A percentile compares a stretch with the other conserved stretches of the same genome.
Evolutionary conservation across 1,140 invertebrate species (phyloP).

Genomic region (Steinernema feltiae): DNA sequence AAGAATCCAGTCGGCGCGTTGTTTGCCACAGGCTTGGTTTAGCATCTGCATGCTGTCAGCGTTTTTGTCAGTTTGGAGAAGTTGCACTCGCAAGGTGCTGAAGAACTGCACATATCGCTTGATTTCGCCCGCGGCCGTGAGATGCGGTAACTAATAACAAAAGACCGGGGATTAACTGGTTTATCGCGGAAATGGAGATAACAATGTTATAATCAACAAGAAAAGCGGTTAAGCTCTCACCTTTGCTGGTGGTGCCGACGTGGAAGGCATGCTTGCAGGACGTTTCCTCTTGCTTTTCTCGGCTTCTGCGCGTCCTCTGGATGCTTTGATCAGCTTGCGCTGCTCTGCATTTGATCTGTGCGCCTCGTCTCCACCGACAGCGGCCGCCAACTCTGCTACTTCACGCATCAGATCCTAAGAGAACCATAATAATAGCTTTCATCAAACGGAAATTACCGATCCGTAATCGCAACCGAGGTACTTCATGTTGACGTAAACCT

Average conservation of each 20-base stretch:
- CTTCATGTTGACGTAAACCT: conserved; percentile 8
- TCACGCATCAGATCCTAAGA: neutral
- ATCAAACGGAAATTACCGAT: neutral
- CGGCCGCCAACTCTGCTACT: neutral
- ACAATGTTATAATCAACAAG: neutral
- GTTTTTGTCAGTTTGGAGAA: neutral
- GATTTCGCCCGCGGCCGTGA: neutral
- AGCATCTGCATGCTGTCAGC: conserved; percentile 5
- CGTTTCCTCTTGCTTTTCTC: neutral
- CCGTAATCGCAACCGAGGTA: neutral
- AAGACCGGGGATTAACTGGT: too few species aligned
- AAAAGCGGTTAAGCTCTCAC: neutral
- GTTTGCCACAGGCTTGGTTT: conserved; percentile 1
- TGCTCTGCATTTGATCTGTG: neutral
- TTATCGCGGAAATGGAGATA: neutral
- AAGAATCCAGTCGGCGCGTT: neutral
- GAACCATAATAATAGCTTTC: neutral
- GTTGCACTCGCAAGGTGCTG: neutral
- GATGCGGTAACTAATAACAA: neutral
- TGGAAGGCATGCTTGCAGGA: neutral
- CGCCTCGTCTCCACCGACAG: neutral
- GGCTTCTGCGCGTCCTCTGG: neutral
- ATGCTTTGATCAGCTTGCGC: conserved; percentile 5
- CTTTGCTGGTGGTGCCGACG: neutral
- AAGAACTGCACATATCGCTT: conserved; percentile 1